These are phyloP conservation scores for Blastomussa wellsi DNA, from an alignment of 92 coral and sea anemone genomes.

Conservation along the genomic window DNA sequence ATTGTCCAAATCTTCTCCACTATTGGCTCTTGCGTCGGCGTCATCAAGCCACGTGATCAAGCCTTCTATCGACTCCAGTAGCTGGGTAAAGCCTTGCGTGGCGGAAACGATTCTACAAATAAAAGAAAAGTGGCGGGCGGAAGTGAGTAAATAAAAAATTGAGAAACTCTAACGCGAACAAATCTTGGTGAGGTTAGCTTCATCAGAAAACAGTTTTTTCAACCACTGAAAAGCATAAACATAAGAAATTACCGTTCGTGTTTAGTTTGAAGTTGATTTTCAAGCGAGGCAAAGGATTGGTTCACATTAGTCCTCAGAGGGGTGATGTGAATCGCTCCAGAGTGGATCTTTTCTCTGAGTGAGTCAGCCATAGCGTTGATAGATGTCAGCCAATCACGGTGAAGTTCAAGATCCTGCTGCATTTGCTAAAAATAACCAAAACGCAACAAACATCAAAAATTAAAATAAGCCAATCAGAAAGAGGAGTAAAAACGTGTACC, in stretches of 20 bases:
- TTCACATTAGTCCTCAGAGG: conserved; percentile 69
- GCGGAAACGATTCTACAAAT: conserved; percentile 22
- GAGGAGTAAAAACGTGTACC: background rate
- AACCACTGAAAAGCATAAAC: background rate
- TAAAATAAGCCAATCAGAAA: background rate
- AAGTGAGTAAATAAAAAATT: background rate
- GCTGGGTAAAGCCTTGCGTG: conserved; percentile 67
- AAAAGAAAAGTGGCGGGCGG: background rate
- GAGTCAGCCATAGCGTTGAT: conserved; percentile 66
- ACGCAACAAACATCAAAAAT: background rate
- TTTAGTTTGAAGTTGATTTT: conserved; percentile 61
- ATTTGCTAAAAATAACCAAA: conserved; percentile 48
- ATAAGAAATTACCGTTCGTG: conserved; percentile 39
- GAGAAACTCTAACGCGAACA: background rate
- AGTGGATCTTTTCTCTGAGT: conserved; percentile 53
- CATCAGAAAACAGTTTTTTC: background rate
- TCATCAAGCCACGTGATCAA: conserved; percentile 70
- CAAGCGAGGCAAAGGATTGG: conserved; percentile 66
- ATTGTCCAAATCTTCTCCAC: conserved; percentile 52
- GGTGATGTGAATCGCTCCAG: conserved; percentile 64
- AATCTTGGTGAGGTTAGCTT: background rate
- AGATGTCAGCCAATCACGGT: conserved; percentile 75
- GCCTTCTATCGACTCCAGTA: conserved; percentile 68
- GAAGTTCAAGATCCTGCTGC: conserved; percentile 76
- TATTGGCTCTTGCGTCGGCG: conserved; percentile 62